Evolutionary conservation across 1,140 invertebrate genomes (phyloP), one percentile per base, ranked within the genome.

Genomic region (Lanistes nyassanus): DNA sequence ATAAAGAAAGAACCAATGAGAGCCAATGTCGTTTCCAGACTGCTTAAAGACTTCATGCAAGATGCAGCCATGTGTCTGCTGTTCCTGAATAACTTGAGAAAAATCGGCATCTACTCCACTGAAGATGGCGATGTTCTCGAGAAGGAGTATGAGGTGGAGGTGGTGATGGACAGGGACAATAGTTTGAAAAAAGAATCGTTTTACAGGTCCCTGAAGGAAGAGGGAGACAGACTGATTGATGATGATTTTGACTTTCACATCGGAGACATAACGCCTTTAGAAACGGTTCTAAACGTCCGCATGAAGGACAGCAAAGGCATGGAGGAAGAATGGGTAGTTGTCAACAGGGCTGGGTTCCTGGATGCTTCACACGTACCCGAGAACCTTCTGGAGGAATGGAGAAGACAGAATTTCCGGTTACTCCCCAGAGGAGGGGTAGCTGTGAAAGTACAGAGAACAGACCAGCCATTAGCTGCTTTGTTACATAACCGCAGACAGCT

Each of bases 351-450:
- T 60, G 74, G 74, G 11, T 42, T 76, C 47, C 26, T n/a, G 26
- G 51, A 47, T 26, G 0, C 13, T 3, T 34, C 58, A 23, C 9
- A 31, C 34, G 19, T 70, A 29, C 67, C 67, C 13, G 37, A 39
- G 31, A 34, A 2, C 16, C 34, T 69, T n/a, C 6, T 62, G 11
- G 73, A 77, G 29, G 76, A 77, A 6, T 80, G 78, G 42, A 62
- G 66, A 36, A 73, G 66, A 16, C 65, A 75, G 39, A 74, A 85
- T 34, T 31, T 86, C n/a, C 67, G 75, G 9, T 55, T 86, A 53
- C 68, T 88, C 29, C 87, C 87, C 5, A 39, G 72, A 65, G 87
- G 83, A 55, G 87, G 85, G 29, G 78, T 86, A 23, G 87, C 87
- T 29, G 62, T 83, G 42, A 47, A 3, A 47, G 1, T 47, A 16